Evolutionary conservation across 37 sponge, comb jelly and placozoan genomes (phyloP), one percentile per base, ranked within the genome.

Genomic region (Oopsacas minuta): DNA sequence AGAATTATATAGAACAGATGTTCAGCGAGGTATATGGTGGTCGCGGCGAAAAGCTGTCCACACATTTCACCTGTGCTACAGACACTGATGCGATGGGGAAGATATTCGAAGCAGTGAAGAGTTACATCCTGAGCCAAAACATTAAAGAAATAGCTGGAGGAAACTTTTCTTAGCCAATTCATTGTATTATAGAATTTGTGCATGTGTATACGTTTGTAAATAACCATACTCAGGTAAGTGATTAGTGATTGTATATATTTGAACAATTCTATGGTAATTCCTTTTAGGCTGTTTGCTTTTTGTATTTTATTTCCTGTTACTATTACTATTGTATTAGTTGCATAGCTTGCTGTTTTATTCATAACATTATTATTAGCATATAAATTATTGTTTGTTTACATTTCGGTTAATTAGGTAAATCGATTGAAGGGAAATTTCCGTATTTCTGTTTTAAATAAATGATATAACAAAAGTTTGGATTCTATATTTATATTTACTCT

Each of bases 61-160:
- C 98, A 0, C 98, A 97, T 86, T 94, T 90, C 85, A 97, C 98
- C n/a, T 92, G 93, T 37, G 98, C 98, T 39, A 97, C 98, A 0
- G 98, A 97, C 85, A 97, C 98, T 36, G 92, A 97, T 39, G 94
- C 94, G 84, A 97, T 97, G n/a, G 89, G 90, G 42, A 81, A 86
- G 52, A 93, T 96, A 23, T 96, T 96, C 85, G 86, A 91, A 35
- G 91, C 84, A n/a, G 94, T 96, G 49, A 88, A 88, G 52, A 86
- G 88, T 82, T 88, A 83, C 37, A 88, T 88, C 36, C 49, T 88
- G 37, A 87, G 82, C 49, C 83, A 88, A 25, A 86, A 88, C 81
- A 38, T 88, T 23, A 88, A 52, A 32, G 89, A 88, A 37, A 61
- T 61, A 20, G 75, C 75, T 25, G 75, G 75, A 3, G 75, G 75